Conservation (phyloP, 2,888 invertebrate genomes). For the Drosophila sordidula region DNA sequence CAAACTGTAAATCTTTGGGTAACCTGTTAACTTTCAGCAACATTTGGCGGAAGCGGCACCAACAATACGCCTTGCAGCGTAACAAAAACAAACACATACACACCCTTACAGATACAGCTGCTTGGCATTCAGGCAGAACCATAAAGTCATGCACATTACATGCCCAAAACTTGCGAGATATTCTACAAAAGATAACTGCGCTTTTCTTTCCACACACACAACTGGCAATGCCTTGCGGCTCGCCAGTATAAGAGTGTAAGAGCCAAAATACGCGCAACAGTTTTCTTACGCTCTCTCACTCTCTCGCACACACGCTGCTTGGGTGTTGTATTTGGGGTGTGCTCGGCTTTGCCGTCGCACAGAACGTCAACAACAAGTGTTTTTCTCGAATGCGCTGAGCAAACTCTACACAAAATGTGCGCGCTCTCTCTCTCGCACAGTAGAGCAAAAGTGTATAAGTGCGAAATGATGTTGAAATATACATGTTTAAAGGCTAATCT, state of each 20-base stretch:
- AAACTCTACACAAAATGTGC: slow-evolving; percentile 44
- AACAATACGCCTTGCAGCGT: slow-evolving; percentile 4
- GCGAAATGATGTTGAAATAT: background rate
- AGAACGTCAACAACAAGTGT: slow-evolving; percentile 74
- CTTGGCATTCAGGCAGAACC: background rate
- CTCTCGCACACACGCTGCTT: background rate
- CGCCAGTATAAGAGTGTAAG: slow-evolving; percentile 48
- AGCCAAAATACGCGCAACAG: slow-evolving; percentile 50
- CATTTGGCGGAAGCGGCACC: slow-evolving; percentile 28
- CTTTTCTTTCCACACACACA: slow-evolving; percentile 48
- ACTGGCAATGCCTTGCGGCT: slow-evolving; percentile 52
- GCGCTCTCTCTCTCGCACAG: slow-evolving; percentile 31
- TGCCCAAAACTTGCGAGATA: slow-evolving; percentile 45
- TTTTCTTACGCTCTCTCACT: slow-evolving; percentile 42
- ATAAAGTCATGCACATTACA: slow-evolving; percentile 18
- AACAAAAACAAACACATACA: slow-evolving; percentile 11
- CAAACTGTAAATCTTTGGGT: slow-evolving; percentile 23
- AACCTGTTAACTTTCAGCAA: slow-evolving; percentile 65
- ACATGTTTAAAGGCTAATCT: background rate
- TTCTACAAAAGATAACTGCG: slow-evolving; percentile 75
- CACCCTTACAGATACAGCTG: background rate
- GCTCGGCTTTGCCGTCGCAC: slow-evolving; percentile 35
- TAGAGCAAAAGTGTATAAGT: slow-evolving; percentile 7
- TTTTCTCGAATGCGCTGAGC: slow-evolving; percentile 52
- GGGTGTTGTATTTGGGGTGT: slow-evolving; percentile 55